Conservation (phyloP, 1,140 invertebrate genomes). For the Piezodorus guildinii region DNA sequence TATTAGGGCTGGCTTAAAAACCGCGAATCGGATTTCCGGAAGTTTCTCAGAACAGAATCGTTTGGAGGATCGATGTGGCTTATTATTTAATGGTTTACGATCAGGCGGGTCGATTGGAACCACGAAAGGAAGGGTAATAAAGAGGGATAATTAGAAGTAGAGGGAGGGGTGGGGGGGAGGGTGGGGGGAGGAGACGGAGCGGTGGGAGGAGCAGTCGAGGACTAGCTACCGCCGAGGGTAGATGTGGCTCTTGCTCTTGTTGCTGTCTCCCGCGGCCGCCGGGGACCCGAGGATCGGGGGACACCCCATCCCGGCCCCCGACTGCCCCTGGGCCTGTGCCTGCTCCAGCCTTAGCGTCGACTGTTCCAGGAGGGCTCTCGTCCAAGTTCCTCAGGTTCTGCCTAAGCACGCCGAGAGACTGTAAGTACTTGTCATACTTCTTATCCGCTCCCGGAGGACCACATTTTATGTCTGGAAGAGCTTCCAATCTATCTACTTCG, state of each 20-base stretch:
- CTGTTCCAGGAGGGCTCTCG: constrained; percentile 65
- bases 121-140: neutral
- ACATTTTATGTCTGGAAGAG: too few species aligned
- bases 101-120: too few species aligned
- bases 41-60: too few species aligned
- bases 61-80: too few species aligned
- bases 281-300: constrained; percentile 24
- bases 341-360: constrained; percentile 65
- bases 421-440: constrained; percentile 48
- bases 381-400: constrained; percentile 63
- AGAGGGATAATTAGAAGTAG: neutral
- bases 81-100: too few species aligned
- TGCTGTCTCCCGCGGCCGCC: neutral
- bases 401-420: constrained; percentile 64
- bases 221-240: neutral
- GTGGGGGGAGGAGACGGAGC: neutral
- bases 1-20: too few species aligned
- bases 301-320: constrained; percentile 28
- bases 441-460: neutral
- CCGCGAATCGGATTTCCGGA: too few species aligned
- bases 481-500: too few species aligned
- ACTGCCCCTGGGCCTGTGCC: constrained; percentile 67
- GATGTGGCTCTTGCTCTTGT: neutral
- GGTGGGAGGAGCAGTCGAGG: neutral
- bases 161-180: neutral